phyloP scores from a whole-genome alignment of 2,113 vertebrate species.

The Hippoglossus stenolepis region DNA sequence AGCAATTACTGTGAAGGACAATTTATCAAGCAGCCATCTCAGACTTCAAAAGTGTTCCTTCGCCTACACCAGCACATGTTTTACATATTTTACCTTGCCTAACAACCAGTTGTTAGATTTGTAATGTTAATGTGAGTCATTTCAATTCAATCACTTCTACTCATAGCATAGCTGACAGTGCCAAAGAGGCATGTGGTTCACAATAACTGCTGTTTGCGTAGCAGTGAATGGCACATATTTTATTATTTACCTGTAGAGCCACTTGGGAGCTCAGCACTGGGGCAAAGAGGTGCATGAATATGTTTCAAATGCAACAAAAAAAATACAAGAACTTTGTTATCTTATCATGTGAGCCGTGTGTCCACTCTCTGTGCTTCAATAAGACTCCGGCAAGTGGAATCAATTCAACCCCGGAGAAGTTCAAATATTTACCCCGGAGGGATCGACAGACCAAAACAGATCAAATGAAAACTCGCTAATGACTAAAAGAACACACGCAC shows the following conservation, averaged over 20 bases:
- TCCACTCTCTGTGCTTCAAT: constrained; percentile 21
- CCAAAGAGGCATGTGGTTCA: constrained; percentile 60
- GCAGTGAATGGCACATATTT: constrained; percentile 18
- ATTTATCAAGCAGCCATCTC: constrained; percentile 72
- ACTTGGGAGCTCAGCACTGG: constrained; percentile 6
- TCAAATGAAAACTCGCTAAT: constrained; percentile 40
- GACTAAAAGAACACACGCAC: constrained; percentile 29
- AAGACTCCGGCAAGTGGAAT: constrained; percentile 33
- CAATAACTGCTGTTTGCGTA: constrained; percentile 35
- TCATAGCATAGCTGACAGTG: constrained; percentile 60
- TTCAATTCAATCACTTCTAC: constrained; percentile 71
- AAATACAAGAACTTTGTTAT: constrained; percentile 26
- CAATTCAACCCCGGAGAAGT: constrained; percentile 41
- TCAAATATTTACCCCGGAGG: constrained; percentile 58
- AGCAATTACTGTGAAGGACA: constrained; percentile 68
- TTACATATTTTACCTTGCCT: constrained; percentile 67
- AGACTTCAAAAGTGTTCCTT: constrained; percentile 75
- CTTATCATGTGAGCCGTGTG: constrained; percentile 32
- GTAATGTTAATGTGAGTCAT: constrained; percentile 76
- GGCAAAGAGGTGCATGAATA: constrained; percentile 12
- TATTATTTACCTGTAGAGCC: not conserved
- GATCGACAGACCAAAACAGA: constrained; percentile 28
- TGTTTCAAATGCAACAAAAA: constrained; percentile 18
- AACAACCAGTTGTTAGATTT: constrained; percentile 65
- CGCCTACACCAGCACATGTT: constrained; percentile 63